Evolutionary conservation across 2,888 invertebrate species (phyloP), one percentile per base, ranked within the genome.

Genomic region (Plebejus argus): DNA sequence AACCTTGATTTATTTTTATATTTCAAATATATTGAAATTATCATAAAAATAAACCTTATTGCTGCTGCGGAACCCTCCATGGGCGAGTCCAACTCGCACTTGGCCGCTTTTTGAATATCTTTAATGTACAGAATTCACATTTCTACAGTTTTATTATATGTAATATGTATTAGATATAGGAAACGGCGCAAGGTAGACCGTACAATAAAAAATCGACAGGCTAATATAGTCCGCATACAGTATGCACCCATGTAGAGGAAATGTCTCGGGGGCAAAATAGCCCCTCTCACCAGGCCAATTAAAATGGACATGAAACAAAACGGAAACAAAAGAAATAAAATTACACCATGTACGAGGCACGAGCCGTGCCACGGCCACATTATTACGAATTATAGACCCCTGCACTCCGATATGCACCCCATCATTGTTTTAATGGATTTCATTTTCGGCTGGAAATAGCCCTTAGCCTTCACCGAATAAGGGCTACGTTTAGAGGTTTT

Each of bases 381-480:
- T 89, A 87, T 84, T 88, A 85, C 87, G 89, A 90, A 92, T 92
- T 92, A 91, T 89, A 91, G 88, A 66, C 86, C 85, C 83, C 85
- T 89, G 87, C 89, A 89, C 90, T 91, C 86, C 84, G 88, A 86
- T 89, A 90, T 91, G 91, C 92, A 92, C 92, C 92, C 85, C 81
- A 77, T 82, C 83, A 83, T 83, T 82, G 85, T 82, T 83, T 75
- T 76, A 35, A 53, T n/a, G n/a, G n/a, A n/a, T n/a, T n/a, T n/a
- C n/a, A n/a, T n/a, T n/a, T n/a, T 49, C 71, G 70, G 71, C 77
- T 53, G 45, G 66, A 77, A 81, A 79, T 53, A 77, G 78, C 81
- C 77, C 76, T 81, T 78, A 78, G 74, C 15, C 76, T 74, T 61
- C 78, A 58, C 70, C 23, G 33, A 80, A 83, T 81, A 83, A 78